Evolutionary conservation across 1,140 invertebrate genomes (phyloP), one percentile per base, ranked within the genome.

Genomic region (Drosophila sp.): DNA sequence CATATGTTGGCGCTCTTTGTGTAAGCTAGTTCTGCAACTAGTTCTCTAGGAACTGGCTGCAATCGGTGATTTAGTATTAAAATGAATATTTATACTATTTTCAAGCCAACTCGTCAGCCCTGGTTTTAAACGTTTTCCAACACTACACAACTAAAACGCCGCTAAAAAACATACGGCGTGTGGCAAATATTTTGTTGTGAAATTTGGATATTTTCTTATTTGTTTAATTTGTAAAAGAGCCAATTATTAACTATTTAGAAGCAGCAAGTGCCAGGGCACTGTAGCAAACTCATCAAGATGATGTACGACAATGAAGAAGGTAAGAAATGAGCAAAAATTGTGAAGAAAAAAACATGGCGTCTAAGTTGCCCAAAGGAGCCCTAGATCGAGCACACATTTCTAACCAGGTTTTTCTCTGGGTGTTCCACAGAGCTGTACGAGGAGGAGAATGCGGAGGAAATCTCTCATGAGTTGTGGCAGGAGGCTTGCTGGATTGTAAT

Each of bases 401-500:
- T n/a, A n/a, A 25, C 44, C 8, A 54, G 54, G 38, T 10, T 40
- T 54, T 23, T 54, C 23, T 55, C 0, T 38, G 2, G 17, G 17
- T 6, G 11, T 11, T 56, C 61, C 60, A 3, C 68, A 91, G 90
- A 91, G 68, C 63, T 89, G 57, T 91, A 76, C 60, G 90, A 91
- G 60, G 90, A 91, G 61, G 90, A 91, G 57, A 91, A 91, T 76
- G 90, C 90, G 1, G 96, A 97, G 92, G 98, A 99, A 93, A 98
- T 99, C 81, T 98, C 97, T 10, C 96, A 97, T 11, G 98, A 99
- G 91, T 93, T 99, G 64, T 99, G 98, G 98, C 98, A 99, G 93
- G 99, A 99, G 94, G 98, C 98, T n/a, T 99, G 98, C 90, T 99
- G 99, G 99, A 99, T 99, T 92, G 98, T 99, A 47, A 99, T 99